Base-by-base conservation (phyloP, 2,113 vertebrate species). In the Rallus limicola region DNA sequence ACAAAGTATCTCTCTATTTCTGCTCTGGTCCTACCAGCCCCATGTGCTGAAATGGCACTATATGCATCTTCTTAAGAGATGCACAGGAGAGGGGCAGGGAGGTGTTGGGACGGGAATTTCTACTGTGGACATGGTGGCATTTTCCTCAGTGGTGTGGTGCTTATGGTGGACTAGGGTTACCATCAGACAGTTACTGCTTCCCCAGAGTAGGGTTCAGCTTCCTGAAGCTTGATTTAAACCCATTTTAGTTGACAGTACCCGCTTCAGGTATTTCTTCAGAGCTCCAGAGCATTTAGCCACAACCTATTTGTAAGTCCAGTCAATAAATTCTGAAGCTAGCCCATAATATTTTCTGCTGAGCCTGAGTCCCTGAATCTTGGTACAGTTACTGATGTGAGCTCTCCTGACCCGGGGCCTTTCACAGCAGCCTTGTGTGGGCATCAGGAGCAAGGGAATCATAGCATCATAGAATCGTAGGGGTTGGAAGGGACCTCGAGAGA, bases 1-100 rank as follows among this genome's bases (percentile, higher is more conserved):
- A 74, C 36, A 95, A 75, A 91, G 53, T 34, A 87, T 63, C 50
- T 63, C 50, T 1, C 91, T 53, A 48, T 93, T 95, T 96, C 58
- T 91, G 29, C 48, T 58, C 81, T 77, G 20, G 10, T 87, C 55
- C n/a, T 67, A 58, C 34, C 38, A 86, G 40, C 76, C 7, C 1
- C 34, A 33, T 68, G 24, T 60, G 44, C 70, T 62, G 76, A 52
- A 71, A 53, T 40, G 44, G 80, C 42, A 53, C 5, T 11, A 13
- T 70, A 8, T 2, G n/a, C 68, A 59, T 69, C 78, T 42, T 65
- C 63, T 78, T 67, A 20, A 59, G 75, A 48, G 76, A 23, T 14
- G 48, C 42, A 5, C 1, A 14, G 64, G 16, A 50, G 16, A 34
- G 60, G 75, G 42, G 11, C 5, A 21, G 7, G 7, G 21, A 24